Evolutionary conservation across 1,140 invertebrate genomes (phyloP), one percentile per base, ranked within the genome.

Genomic region (Dreissena rostriformis): DNA sequence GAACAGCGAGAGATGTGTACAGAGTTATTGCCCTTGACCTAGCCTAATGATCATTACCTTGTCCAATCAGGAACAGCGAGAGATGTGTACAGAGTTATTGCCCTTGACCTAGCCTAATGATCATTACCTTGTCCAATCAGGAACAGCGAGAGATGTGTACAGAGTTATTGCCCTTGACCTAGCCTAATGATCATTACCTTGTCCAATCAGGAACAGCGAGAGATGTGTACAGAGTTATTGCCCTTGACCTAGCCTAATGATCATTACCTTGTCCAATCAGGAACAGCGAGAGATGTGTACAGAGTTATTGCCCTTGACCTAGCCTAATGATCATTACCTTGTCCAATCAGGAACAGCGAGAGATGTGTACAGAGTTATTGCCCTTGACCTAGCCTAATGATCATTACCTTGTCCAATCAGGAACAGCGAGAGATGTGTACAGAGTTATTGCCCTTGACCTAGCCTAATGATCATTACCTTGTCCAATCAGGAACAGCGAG

Each of bases 1-100:
- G 90, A 91, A 61, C 87, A 85, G 28, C 81, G 89, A 49, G 87
- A 88, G 14, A 83, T 93, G 67, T 84, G 88, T 12, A 92, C 85
- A 24, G 92, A 92, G 73, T n/a, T n/a, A n/a, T 39, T 39, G 39
- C 39, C 39, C 39, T 39, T 39, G 39, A 39, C 39, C 8, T 39
- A 39, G 39, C 39, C 39, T 39, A 5, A 39, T 39, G 8, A 39
- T 39, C 39, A 39, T 5, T 39, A 39, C 2, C 39, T 39, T 39
- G 2, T 39, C 90, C 14, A 89, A 92, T 39, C 86, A 91, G 71
- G 90, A 91, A 61, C 87, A 85, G 28, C 81, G 89, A 49, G 87
- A 88, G 14, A 83, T 93, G 67, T 84, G 88, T 12, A 92, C 85
- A 24, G 92, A 92, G 73, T n/a, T n/a, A n/a, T 39, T 39, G 39